These are phyloP conservation scores for Acinonyx jubatus DNA, from an alignment of 2,113 vertebrate species.

Conservation along the genomic window DNA sequence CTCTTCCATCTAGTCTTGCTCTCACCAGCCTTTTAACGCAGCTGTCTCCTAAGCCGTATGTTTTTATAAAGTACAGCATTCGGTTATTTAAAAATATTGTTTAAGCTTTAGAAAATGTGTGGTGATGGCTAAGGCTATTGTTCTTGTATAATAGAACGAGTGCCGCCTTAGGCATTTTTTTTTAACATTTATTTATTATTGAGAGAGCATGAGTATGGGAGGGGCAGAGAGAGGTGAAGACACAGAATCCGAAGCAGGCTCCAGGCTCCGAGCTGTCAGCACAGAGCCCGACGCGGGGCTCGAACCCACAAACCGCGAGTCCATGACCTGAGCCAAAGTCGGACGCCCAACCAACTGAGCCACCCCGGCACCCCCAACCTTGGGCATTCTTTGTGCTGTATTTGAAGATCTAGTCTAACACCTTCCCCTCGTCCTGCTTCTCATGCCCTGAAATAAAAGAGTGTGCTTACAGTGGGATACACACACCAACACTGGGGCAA, in stretches of 20 bases:
- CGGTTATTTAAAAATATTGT: not conserved
- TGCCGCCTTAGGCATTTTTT: not conserved
- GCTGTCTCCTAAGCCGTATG: not conserved
- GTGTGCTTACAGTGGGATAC: not conserved
- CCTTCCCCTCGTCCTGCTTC: not conserved
- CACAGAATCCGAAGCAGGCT: no score
- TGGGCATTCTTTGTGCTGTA: not conserved
- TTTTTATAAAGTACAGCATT: not conserved
- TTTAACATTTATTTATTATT: no score
- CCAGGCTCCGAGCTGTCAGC: no score
- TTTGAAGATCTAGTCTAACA: not conserved
- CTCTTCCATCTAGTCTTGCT: not conserved
- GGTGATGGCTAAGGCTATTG: not conserved
- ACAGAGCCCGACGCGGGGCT: no score
- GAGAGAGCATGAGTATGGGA: no score
- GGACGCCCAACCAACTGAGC: no score
- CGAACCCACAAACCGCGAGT: no score
- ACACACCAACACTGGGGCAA: not conserved
- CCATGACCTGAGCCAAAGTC: no score
- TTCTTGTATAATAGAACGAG: not conserved
- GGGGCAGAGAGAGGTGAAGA: no score
- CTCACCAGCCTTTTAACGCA: not conserved
- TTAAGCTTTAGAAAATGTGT: not conserved
- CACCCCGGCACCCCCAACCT: no score
- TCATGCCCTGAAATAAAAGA: not conserved